Conservation (phyloP, 2,113 vertebrate species). For the Apistogramma diplotaenia region DNA sequence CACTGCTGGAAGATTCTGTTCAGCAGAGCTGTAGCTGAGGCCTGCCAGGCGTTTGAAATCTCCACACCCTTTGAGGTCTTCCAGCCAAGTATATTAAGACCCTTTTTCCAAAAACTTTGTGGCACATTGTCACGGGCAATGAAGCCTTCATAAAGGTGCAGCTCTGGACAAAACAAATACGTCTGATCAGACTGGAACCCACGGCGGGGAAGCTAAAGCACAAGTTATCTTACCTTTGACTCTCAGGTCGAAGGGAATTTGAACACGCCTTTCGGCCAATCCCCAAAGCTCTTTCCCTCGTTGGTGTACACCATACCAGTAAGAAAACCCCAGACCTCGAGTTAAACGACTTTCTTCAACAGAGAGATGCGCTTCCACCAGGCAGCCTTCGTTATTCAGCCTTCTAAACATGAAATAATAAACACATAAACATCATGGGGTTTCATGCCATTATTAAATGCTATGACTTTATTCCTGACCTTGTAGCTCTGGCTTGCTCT, state of each 20-base stretch:
- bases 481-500: neutral
- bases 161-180: conserved; percentile 32
- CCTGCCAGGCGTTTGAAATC: conserved; percentile 39
- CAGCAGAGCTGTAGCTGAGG: conserved; percentile 48
- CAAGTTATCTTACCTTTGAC: conserved; percentile 44
- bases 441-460: neutral
- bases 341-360: accelerated
- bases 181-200: neutral
- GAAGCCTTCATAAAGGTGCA: conserved; percentile 69
- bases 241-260: neutral
- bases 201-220: accelerated
- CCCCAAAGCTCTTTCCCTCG: neutral
- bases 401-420: conserved; percentile 22
- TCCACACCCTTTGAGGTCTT: neutral
- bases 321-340: accelerated
- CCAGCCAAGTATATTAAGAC: accelerated
- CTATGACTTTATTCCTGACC: neutral
- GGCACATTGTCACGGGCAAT: neutral
- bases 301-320: conserved; percentile 50
- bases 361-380: conserved; percentile 57
- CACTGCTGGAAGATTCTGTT: conserved; percentile 61
- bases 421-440: neutral
- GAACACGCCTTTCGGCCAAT: accelerated
- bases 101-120: accelerated
- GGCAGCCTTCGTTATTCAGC: neutral